Conservation (phyloP, 2,797 vertebrate species). For the Hippoglossus hippoglossus region DNA sequence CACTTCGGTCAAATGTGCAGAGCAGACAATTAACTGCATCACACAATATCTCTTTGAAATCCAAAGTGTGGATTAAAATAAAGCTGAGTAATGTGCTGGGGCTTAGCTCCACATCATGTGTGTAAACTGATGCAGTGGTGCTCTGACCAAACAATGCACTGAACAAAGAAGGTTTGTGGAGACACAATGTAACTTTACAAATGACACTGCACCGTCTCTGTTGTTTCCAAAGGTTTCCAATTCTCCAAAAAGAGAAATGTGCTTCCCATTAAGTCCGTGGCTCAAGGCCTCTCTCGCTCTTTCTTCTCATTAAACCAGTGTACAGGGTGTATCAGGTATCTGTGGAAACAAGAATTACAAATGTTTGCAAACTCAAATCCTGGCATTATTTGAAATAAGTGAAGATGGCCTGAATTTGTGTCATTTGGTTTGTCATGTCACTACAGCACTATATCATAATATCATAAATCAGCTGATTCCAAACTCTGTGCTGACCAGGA, state of each 20-base stretch:
- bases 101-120: neutral
- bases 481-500: too few species aligned
- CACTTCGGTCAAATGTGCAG: conserved; percentile 39
- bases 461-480: too few species aligned
- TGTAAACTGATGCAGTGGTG: neutral
- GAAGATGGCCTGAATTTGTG: neutral
- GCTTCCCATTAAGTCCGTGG: conserved; percentile 39
- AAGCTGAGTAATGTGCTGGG: conserved; percentile 4
- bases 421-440: neutral
- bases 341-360: neutral
- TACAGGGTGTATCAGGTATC: conserved; percentile 17
- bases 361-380: neutral
- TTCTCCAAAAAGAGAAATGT: conserved; percentile 27
- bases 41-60: conserved; percentile 25
- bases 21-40: conserved; percentile 44
- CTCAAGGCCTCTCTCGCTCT: conserved; percentile 30
- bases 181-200: neutral
- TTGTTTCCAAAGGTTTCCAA: conserved; percentile 25
- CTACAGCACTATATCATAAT: too few species aligned
- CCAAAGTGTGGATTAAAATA: conserved; percentile 30
- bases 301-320: conserved; percentile 12
- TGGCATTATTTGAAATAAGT: neutral
- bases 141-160: neutral
- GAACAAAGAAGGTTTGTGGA: neutral
- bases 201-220: neutral